These are phyloP conservation scores for Megalopta genalis DNA, from an alignment of 1,140 invertebrate genomes.

Conservation along the genomic window DNA sequence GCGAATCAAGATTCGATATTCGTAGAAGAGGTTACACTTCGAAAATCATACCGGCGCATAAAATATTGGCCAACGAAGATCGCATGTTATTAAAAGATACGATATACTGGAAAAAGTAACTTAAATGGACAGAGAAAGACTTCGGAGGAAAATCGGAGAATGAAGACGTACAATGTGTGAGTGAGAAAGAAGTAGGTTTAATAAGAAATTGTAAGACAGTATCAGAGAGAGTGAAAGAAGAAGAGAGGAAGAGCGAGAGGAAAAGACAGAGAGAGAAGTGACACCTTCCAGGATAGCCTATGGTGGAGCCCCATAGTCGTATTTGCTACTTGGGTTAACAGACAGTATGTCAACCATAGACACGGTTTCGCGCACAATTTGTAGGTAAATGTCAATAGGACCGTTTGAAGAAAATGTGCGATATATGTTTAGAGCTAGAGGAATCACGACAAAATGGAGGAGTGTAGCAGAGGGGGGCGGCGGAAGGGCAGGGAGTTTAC, in stretches of 20 bases:
- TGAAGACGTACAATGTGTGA: constrained; percentile 29
- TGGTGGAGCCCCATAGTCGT: constrained; percentile 72
- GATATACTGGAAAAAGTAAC: constrained; percentile 50
- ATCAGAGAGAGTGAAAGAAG: constrained; percentile 39
- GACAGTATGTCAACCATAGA: constrained; percentile 68
- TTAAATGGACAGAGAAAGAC: constrained; percentile 56
- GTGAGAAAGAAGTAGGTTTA: constrained; percentile 32
- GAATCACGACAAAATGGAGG: constrained; percentile 78
- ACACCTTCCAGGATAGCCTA: constrained; percentile 72
- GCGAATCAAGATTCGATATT: constrained; percentile 34
- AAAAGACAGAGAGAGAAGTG: constrained; percentile 53
- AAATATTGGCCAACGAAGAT: constrained; percentile 33
- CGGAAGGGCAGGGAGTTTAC: constrained; percentile 46
- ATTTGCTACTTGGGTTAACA: constrained; percentile 59
- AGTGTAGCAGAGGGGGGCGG: constrained; percentile 58
- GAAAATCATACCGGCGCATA: constrained; percentile 48
- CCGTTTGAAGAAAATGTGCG: constrained; percentile 61
- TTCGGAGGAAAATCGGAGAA: constrained; percentile 49
- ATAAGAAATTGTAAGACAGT: constrained; percentile 37
- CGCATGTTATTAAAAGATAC: constrained; percentile 54
- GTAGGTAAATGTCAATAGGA: constrained; percentile 49
- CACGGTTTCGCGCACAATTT: constrained; percentile 58
- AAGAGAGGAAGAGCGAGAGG: constrained; percentile 23
- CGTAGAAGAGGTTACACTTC: constrained; percentile 55
- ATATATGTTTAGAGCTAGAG: constrained; percentile 71